Evolutionary conservation across 2,797 vertebrate species (phyloP).

Genomic region (Periophthalmus magnuspinnatus): DNA sequence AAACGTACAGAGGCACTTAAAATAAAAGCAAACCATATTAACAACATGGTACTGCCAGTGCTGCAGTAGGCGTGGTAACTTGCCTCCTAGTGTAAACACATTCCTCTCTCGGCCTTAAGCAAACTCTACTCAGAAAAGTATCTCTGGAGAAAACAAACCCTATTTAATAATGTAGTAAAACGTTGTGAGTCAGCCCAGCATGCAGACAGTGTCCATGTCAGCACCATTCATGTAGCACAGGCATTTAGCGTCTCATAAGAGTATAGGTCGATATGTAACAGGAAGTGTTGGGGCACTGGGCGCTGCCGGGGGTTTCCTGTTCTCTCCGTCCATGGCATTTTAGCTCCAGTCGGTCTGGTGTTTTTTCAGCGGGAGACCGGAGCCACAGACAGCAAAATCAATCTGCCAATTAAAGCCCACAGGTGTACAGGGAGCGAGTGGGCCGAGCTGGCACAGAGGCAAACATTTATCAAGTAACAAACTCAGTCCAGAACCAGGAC

Average conservation of each 20-base stretch:
- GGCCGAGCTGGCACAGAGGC: constrained; percentile 28
- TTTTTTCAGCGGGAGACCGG: constrained; percentile 40
- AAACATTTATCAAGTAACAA: constrained; percentile 4
- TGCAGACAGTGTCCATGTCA: constrained; percentile 22
- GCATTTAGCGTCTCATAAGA: constrained; percentile 15
- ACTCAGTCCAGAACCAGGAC: constrained; percentile 4
- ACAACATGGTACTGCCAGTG: constrained; percentile 8
- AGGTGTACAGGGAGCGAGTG: constrained; percentile 38
- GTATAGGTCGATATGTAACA: not conserved
- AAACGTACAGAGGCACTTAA: too few species aligned
- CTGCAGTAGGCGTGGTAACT: constrained; percentile 56
- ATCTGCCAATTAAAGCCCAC: constrained; percentile 49
- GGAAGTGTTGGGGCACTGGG: constrained; percentile 20
- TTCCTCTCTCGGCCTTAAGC: constrained; percentile 59
- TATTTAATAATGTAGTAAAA: constrained; percentile 28
- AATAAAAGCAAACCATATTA: constrained; percentile 1
- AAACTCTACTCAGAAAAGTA: constrained; percentile 56
- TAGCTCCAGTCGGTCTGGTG: constrained; percentile 26
- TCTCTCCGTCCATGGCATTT: constrained; percentile 40
- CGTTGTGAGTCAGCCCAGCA: constrained; percentile 31
- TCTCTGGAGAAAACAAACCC: constrained; percentile 24
- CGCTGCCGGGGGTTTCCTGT: constrained; percentile 11
- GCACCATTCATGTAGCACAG: constrained; percentile 10
- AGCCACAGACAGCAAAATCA: constrained; percentile 45
- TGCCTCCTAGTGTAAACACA: constrained; percentile 73